Evolutionary conservation across 2,113 vertebrate genomes (phyloP).

Genomic region (Oxygymnocypris stewartii): DNA sequence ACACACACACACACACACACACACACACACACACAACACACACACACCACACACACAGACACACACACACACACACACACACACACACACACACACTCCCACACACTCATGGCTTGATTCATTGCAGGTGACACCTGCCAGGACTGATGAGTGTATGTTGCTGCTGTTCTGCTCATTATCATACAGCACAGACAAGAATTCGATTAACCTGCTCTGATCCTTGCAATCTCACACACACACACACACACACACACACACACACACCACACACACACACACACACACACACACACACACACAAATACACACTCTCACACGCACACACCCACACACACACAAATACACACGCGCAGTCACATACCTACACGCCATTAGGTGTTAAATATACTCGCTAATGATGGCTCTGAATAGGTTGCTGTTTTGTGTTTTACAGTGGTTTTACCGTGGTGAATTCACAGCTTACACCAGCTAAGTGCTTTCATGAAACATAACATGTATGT

Average conservation of each 20-base stretch:
- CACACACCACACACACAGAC: too few species aligned
- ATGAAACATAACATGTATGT: neutral
- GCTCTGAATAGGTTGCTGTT: neutral
- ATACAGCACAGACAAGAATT: conserved; percentile 45
- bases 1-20: too few species aligned
- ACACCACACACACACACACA: neutral
- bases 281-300: too few species aligned
- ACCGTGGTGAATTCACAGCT: neutral
- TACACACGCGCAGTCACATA: neutral
- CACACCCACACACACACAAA: neutral
- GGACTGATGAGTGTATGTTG: conserved; percentile 43
- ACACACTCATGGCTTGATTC: conserved; percentile 30
- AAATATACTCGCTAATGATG: conserved; percentile 4
- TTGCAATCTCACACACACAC: conserved; percentile 6
- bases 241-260: conserved; percentile 6
- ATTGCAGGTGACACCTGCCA: conserved; percentile 50
- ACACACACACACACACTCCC: neutral
- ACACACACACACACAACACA: too few species aligned
- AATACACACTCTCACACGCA: too few species aligned
- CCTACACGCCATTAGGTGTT: neutral
- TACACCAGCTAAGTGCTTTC: neutral
- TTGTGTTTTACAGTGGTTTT: neutral
- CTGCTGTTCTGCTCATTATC: conserved; percentile 45
- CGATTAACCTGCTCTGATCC: conserved; percentile 53
- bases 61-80: too few species aligned